Base-by-base conservation (phyloP, 2,888 invertebrate genomes). In the Crioceris asparagi region DNA sequence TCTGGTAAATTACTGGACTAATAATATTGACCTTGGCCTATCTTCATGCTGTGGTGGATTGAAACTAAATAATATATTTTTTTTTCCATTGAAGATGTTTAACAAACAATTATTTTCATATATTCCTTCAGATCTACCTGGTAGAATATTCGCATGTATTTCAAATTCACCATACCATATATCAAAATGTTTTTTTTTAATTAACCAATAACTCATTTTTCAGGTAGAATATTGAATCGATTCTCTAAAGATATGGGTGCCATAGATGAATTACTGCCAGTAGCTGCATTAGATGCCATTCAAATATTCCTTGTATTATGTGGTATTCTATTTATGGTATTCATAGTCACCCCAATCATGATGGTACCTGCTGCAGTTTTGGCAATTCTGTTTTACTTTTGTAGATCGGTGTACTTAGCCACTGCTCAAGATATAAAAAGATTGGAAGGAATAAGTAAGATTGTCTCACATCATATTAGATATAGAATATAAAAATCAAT, bases 161-260 rank as follows among this genome's bases (percentile, higher is more conserved):
- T n/a, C n/a, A n/a, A n/a, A n/a, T n/a, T n/a, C n/a, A n/a, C n/a
- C n/a, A n/a, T n/a, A n/a, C n/a, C n/a, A n/a, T 11, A 11, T 14
- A 17, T 35, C 8, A n/a, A 10, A 18, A 11, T 4, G 6, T 17
- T 31, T 14, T 17, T n/a, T n/a, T n/a, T n/a, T n/a, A n/a, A n/a
- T n/a, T 16, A 11, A 18, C 16, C 12, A 17, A 17, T 32, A 1
- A 26, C 21, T 16, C 26, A 10, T 12, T 30, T 40, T 40, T 19
- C 25, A 47, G 85, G 87, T 19, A 73, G 84, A 12, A 80, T 88
- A 48, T 69, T 88, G 35, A 87, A 87, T 62, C 67, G 87, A 36
- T 88, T 88, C 62, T 83, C 87, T 0, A 87, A 87, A 58, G 88
- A 88, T 55, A 77, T 85, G 64, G 85, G 85, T 1, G 69, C 79